Base-by-base conservation (phyloP, 1,140 invertebrate species). In the Calephelis nemesis region DNA sequence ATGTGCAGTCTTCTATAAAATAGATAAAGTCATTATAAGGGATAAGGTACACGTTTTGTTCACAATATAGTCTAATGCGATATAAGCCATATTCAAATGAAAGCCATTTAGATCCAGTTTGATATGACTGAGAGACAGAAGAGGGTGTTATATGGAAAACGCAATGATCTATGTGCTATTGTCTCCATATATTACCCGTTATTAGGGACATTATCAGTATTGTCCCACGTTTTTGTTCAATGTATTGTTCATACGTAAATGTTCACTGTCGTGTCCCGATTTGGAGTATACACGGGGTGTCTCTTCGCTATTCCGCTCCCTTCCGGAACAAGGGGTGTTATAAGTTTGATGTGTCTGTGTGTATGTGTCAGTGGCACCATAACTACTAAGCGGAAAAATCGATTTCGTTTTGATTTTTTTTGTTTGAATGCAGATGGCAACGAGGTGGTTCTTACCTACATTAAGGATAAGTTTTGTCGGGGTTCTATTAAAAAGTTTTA, bases 91-190 rank as follows among this genome's bases (percentile, higher is more conserved):
- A 64, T 64, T 64, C 63, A 64, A 64, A 64, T 64, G 19, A 64
- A 49, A 39, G 63, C 39, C 39, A 39, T 39, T 49, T 49, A 64
- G 63, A 64, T 49, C 48, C 15, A 49, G 63, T 64, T 49, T 64
- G 63, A 64, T 64, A 47, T 64, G 63, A 64, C 63, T 48, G 63
- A 64, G 48, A 64, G 63, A 64, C 63, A 64, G 63, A 64, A 49
- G 63, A 64, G 63, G 63, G 63, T 64, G 63, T 64, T 64, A 64
- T 64, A 47, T 64, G 63, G 63, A 64, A 47, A 64, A 19, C 63
- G 63, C 45, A 64, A 64, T 64, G 63, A 64, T 64, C 63, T 64
- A 64, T 64, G 63, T 64, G 12, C 19, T 19, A n/a, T 19, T n/a
- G 60, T 11, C 13, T 12, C 63, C 19, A n/a, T 45, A n/a, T 5